Evolutionary conservation across 2,113 vertebrate species (phyloP), one percentile per base, ranked within the genome.

Genomic region (Labrus mixtus): DNA sequence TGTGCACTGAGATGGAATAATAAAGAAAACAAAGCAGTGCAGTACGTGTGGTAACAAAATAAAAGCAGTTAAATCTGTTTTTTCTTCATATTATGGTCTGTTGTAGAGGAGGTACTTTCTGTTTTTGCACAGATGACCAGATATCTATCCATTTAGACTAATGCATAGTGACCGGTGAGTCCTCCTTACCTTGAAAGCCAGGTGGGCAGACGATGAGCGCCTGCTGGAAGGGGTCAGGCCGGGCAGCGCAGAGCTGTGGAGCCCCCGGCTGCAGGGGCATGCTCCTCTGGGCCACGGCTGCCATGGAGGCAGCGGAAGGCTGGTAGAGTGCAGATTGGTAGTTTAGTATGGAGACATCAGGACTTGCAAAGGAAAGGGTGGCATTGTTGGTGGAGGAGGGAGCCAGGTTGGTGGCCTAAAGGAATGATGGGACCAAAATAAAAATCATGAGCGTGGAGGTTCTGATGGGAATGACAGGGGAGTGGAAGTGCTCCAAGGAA

Each of bases 141-240:
- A 62, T 45, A 65, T 68, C 17, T 37, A 3, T 50, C 10, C 15
- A 19, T 60, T 45, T 12, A 43, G 10, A 54, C 48, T 36, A 55
- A 66, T 33, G 43, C 51, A 25, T 3, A 23, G 57, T 53, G 1
- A 41, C 46, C 8, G 0, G 8, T 73, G 17, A 6, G 57, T 10
- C 6, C 33, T 29, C 16, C 93, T 95, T 93, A 99, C 98, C 98
- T 97, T 99, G 98, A 95, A 99, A 99, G 92, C 96, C 95, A 19
- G 98, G 97, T 2, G 98, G 98, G 92, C 98, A 99, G 88, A 99
- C 98, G 39, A 99, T 99, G 91, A 99, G 97, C 1, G 98, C 98
- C 95, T 99, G 98, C 95, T 99, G 98, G 94, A 99, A 97, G 94
- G 98, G 98, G 94, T 99, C 98, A 0, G 98, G 96, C 60, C 97